phyloP scores from a whole-genome alignment of 2,113 vertebrate genomes.

The Forbesichthys agassizii region DNA sequence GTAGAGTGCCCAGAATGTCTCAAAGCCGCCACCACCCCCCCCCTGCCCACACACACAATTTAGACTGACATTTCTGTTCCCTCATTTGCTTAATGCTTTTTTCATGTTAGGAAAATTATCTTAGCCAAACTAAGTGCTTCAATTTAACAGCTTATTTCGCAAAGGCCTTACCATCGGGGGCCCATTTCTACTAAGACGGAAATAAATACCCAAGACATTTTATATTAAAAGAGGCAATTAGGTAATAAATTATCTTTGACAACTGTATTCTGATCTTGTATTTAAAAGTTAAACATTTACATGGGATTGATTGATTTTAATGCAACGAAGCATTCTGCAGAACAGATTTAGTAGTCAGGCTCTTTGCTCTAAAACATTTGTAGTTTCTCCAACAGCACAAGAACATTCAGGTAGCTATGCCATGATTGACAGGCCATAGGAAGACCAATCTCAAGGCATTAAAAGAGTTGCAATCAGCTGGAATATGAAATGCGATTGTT shows the following conservation, averaged over 20 bases:
- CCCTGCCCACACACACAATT: conserved; percentile 30
- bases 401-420: background rate
- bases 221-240: no score
- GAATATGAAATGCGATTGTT: conserved; percentile 68
- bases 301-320: no score
- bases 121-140: conserved; percentile 13
- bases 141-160: conserved; percentile 10
- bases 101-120: conserved; percentile 51
- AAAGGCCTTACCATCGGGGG: background rate
- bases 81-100: conserved; percentile 55
- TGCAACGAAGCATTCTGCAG: no score
- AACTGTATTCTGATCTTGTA: no score
- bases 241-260: no score
- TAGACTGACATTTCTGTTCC: conserved; percentile 25
- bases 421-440: background rate
- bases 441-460: background rate
- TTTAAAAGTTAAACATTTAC: no score
- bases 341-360: no score
- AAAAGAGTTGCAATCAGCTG: conserved; percentile 26
- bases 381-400: background rate
- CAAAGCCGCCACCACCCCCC: background rate
- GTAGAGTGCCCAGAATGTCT: conserved; percentile 29
- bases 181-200: background rate
- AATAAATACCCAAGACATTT: no score
- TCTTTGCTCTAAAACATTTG: no score